Conservation (phyloP, 2,888 invertebrate species). For the Drosophila nr. fundita region DNA sequence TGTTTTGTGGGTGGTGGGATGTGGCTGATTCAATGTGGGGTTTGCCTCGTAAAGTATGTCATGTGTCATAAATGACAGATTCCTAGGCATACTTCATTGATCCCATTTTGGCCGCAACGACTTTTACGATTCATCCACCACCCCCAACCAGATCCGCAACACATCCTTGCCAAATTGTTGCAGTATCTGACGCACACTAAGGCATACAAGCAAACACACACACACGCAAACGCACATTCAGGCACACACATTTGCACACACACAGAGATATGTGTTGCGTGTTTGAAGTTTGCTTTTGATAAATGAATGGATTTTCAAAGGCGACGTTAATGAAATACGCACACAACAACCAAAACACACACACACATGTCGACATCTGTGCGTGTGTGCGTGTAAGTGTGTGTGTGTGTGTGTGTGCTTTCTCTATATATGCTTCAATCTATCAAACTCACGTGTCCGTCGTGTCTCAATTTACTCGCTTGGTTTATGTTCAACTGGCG, state of each 20-base stretch:
- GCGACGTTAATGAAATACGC: slow-evolving; percentile 78
- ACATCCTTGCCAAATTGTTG: slow-evolving; percentile 65
- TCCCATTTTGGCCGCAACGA: slow-evolving; percentile 67
- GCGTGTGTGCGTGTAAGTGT: slow-evolving; percentile 22
- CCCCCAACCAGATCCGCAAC: neutral
- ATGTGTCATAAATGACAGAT: slow-evolving; percentile 81
- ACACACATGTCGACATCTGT: slow-evolving; percentile 13
- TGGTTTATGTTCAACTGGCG: slow-evolving; percentile 69
- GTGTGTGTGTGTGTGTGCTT: slow-evolving; percentile 23
- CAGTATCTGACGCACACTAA: slow-evolving; percentile 58
- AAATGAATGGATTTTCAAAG: slow-evolving; percentile 79
- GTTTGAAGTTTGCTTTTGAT: slow-evolving; percentile 78
- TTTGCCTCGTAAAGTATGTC: slow-evolving; percentile 74
- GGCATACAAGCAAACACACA: slow-evolving; percentile 10
- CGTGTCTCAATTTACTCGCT: slow-evolving; percentile 79
- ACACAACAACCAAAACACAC: slow-evolving; percentile 49
- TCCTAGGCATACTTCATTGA: slow-evolving; percentile 80
- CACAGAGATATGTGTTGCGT: slow-evolving; percentile 47
- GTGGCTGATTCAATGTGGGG: neutral
- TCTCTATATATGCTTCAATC: slow-evolving; percentile 69
- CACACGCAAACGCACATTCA: slow-evolving; percentile 16
- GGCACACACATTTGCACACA: slow-evolving; percentile 12
- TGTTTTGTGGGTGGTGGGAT: neutral
- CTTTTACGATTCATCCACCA: slow-evolving; percentile 60
- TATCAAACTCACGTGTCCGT: slow-evolving; percentile 79